These are phyloP conservation scores for Peromyscus attwateri DNA, from an alignment of 2,797 vertebrate genomes.

Conservation along the genomic window DNA sequence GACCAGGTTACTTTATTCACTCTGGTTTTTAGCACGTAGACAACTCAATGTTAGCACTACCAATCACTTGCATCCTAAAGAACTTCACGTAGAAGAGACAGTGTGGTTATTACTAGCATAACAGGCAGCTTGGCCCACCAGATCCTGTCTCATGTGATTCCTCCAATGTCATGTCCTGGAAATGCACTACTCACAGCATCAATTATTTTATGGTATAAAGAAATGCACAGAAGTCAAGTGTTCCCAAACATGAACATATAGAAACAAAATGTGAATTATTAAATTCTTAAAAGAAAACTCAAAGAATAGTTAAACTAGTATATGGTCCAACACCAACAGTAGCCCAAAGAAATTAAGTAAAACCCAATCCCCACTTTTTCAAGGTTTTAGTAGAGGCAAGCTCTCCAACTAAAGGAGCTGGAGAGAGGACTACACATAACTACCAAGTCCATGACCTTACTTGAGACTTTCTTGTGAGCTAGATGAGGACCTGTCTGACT, in stretches of 20 bases:
- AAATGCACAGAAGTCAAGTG: conserved; percentile 1
- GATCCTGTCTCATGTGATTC: not conserved
- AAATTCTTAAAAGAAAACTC: not conserved
- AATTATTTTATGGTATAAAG: not conserved
- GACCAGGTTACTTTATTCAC: not conserved
- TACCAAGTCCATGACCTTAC: conserved; percentile 87
- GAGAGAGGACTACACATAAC: not conserved
- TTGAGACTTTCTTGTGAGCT: conserved; percentile 99
- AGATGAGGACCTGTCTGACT: conserved; percentile 98
- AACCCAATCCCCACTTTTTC: not conserved
- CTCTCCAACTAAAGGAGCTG: not conserved
- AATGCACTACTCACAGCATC: not conserved
- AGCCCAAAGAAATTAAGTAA: not conserved
- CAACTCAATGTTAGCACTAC: not conserved
- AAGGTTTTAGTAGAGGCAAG: conserved; percentile 6
- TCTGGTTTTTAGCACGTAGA: not conserved
- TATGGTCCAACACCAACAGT: not conserved
- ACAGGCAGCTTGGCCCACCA: not conserved
- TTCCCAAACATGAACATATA: not conserved
- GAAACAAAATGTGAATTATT: conserved; percentile 55
- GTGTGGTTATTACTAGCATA: not conserved
- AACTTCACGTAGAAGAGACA: not conserved
- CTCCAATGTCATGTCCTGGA: not conserved
- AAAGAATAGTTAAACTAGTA: not conserved
- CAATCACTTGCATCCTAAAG: not conserved